phyloP scores from a whole-genome alignment of 2,888 invertebrate genomes.

The Rotaria magnacalcarata region DNA sequence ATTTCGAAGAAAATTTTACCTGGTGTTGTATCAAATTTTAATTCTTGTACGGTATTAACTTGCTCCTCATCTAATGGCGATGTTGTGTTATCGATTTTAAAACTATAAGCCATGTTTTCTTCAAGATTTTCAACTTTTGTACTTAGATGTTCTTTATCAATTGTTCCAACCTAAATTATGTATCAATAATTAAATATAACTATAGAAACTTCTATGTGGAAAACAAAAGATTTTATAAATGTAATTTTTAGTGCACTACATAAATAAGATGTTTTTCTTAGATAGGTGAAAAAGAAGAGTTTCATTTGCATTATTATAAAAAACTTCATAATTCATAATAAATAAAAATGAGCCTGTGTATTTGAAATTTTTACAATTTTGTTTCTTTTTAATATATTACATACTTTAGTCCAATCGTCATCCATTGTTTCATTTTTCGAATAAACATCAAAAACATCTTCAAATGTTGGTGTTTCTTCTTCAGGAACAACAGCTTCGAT shows the following conservation, averaged over 20 bases:
- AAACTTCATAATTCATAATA: no score
- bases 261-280: no score
- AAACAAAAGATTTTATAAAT: no score
- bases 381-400: neutral
- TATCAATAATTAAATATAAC: neutral
- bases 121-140: slow-evolving; percentile 20
- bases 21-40: neutral
- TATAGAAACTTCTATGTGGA: no score
- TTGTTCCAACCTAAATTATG: neutral
- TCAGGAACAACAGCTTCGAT: slow-evolving; percentile 3
- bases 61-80: no score
- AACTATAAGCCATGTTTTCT: neutral
- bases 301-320: no score
- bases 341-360: no score
- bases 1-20: neutral
- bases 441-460: slow-evolving; percentile 26
- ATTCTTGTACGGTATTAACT: neutral
- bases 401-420: neutral
- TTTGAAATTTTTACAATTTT: no score
- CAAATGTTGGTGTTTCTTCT: neutral
- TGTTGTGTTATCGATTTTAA: neutral
- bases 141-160: slow-evolving; percentile 20
- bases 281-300: no score
- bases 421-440: neutral
- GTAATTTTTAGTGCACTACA: no score